Conservation (phyloP, 2,888 invertebrate species). For the Cactoblastis cactorum region DNA sequence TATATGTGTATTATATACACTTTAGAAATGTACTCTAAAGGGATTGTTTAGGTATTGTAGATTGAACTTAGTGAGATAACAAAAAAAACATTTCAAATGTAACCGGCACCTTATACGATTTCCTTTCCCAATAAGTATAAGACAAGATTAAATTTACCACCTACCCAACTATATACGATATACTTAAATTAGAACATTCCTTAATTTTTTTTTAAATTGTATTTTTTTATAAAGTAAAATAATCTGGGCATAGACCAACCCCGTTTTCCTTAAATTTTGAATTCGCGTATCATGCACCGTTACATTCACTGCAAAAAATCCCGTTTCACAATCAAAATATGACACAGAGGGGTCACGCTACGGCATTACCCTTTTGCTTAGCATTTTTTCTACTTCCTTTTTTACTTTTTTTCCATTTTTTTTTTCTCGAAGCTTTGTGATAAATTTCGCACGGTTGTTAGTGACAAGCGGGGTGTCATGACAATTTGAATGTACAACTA, state of each 20-base stretch:
- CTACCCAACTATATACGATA: no score
- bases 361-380: constrained; percentile 46
- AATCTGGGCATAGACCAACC: not conserved
- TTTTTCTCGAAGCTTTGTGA: constrained; percentile 35
- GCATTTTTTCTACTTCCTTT: constrained; percentile 30
- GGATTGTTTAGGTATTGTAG: no score
- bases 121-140: no score
- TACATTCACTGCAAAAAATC: constrained; percentile 27
- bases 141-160: no score
- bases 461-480: constrained; percentile 50
- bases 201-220: not conserved
- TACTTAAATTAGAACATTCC: not conserved
- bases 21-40: no score
- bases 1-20: no score
- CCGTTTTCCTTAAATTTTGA: constrained; percentile 1
- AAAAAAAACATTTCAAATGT: no score
- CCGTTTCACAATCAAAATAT: constrained; percentile 41
- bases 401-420: constrained; percentile 36
- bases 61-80: no score
- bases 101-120: no score
- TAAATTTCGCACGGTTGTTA: constrained; percentile 76
- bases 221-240: not conserved
- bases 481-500: constrained; percentile 68
- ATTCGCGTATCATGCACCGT: constrained; percentile 7
- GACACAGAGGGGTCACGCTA: constrained; percentile 47